Evolutionary conservation across 2,113 vertebrate species (phyloP).

Genomic region (Dinomys branickii): DNA sequence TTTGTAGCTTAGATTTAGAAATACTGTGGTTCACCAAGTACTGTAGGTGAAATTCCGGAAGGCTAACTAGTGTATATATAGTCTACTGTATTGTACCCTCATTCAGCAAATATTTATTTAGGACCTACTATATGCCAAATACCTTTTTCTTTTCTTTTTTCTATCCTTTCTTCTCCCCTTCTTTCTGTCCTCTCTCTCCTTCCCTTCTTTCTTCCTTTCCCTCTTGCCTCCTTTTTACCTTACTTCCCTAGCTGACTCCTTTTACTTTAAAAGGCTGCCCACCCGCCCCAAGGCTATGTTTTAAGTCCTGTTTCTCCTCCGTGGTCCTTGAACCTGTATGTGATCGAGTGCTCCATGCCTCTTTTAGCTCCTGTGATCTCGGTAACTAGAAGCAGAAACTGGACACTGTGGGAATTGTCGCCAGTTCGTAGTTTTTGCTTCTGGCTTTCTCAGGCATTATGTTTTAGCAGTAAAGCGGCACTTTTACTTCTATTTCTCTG

Average conservation of each 20-base stretch:
- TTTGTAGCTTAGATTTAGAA: background rate
- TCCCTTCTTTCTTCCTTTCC: background rate
- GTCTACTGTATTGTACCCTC: background rate
- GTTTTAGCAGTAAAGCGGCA: background rate
- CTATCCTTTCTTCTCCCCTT: background rate
- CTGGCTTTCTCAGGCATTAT: background rate
- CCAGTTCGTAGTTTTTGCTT: background rate
- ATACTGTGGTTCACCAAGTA: background rate
- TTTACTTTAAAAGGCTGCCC: background rate
- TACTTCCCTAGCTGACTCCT: background rate
- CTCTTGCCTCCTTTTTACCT: background rate
- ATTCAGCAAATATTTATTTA: conserved; percentile 24
- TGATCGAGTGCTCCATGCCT: background rate
- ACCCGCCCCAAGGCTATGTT: background rate
- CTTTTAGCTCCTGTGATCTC: background rate
- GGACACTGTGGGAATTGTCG: background rate
- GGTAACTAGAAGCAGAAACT: background rate
- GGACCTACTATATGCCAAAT: background rate
- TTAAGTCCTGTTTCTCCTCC: background rate
- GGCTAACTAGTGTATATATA: background rate
- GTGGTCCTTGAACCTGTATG: background rate
- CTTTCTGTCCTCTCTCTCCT: no score
- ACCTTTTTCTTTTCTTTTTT: background rate
- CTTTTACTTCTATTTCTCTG: background rate
- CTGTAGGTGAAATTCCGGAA: background rate